Percentiles rank a stretch among this genome's conserved stretches.
Evolutionary conservation across 1,140 invertebrate genomes (phyloP).

Genomic region (Brevipalpus yothersi): DNA sequence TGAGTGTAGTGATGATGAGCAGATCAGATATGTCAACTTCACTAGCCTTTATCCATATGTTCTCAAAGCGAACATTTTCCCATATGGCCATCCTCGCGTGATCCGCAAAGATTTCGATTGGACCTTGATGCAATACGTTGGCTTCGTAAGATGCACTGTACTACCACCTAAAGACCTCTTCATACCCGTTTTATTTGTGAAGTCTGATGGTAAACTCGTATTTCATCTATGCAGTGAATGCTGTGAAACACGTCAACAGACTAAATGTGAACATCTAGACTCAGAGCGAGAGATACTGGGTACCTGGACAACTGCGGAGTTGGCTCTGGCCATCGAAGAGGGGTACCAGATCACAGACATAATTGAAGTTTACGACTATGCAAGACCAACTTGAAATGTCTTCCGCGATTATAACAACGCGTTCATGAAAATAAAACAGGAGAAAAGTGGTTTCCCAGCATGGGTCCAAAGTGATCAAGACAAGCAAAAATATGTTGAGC

Average conservation of each 20-base stretch:
- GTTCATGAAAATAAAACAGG: too few relatives aligned
- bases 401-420: too few relatives aligned
- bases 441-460: too few relatives aligned
- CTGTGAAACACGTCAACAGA: background rate
- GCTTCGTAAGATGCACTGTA: slow-evolving; percentile 14
- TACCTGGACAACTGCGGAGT: slow-evolving; percentile 14
- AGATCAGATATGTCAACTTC: slow-evolving; percentile 16
- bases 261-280: slow-evolving; percentile 12
- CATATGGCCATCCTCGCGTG: slow-evolving; percentile 18
- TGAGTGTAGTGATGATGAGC: slow-evolving; percentile 5
- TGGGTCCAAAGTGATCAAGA: too few relatives aligned
- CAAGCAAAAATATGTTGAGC: background rate
- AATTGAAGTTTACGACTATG: background rate
- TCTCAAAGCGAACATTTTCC: slow-evolving; percentile 11
- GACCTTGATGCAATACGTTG: slow-evolving; percentile 11
- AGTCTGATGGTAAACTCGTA: background rate
- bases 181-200: slow-evolving; percentile 11
- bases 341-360: background rate
- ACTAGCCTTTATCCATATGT: slow-evolving; percentile 18
- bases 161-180: slow-evolving; percentile 9
- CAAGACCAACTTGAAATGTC: too few relatives aligned
- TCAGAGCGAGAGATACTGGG: slow-evolving; percentile 16
- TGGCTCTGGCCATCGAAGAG: background rate
- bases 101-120: slow-evolving; percentile 14
- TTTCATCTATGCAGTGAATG: background rate